Evolutionary conservation across 2,797 vertebrate species (phyloP).

Genomic region (Synanceia verrucosa): DNA sequence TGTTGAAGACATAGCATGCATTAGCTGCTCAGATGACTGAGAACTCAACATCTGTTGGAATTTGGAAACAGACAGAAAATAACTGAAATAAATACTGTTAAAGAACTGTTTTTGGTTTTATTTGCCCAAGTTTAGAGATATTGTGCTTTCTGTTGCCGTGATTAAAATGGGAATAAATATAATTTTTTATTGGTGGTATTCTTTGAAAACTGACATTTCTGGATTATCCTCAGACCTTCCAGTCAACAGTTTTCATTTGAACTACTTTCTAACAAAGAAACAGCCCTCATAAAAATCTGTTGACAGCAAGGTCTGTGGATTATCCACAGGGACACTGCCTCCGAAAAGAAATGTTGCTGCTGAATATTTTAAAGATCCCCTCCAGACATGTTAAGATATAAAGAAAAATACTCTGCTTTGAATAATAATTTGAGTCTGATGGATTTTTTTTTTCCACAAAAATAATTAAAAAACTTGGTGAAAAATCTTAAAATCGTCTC

Average conservation of each 20-base stretch:
- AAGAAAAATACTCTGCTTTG: not conserved
- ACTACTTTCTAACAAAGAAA: constrained; percentile 6
- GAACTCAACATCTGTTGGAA: too few relatives aligned
- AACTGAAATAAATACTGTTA: not conserved
- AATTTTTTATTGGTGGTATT: not conserved
- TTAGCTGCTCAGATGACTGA: too few relatives aligned
- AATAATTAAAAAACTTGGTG: constrained; percentile 2
- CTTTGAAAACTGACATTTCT: constrained; percentile 2
- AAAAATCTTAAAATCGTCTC: not conserved
- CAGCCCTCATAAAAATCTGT: not conserved
- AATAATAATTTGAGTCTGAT: constrained; percentile 17
- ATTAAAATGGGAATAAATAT: not conserved
- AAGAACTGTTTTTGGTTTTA: not conserved
- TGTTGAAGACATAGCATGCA: not conserved
- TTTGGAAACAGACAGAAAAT: too few relatives aligned
- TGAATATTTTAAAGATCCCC: constrained; percentile 38
- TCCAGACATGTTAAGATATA: constrained; percentile 25
- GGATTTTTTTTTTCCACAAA: not conserved
- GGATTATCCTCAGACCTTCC: constrained; percentile 19
- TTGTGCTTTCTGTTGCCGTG: not conserved
- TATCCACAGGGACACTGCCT: constrained; percentile 20
- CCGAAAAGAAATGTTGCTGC: constrained; percentile 24
- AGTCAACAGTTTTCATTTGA: constrained; percentile 14
- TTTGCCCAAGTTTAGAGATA: not conserved
- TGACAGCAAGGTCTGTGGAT: constrained; percentile 18